These are phyloP conservation scores for Cataglyphis livida DNA, from an alignment of 2,888 invertebrate genomes.

Conservation along the genomic window DNA sequence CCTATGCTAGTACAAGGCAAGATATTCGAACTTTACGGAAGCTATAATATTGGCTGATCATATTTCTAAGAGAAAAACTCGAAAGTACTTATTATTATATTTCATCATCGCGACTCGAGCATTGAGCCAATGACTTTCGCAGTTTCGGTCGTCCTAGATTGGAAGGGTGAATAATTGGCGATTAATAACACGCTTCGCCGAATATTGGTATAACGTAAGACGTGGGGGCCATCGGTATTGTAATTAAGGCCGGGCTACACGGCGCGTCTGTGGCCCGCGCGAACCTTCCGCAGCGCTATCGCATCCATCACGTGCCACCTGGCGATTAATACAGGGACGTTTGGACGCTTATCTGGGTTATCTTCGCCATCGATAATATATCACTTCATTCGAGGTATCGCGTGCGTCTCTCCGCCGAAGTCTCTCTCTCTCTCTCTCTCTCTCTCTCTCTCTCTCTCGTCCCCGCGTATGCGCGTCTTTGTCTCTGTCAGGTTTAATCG, in stretches of 20 bases:
- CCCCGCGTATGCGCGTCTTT: slow-evolving; percentile 23
- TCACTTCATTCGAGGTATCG: slow-evolving; percentile 64
- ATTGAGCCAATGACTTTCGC: slow-evolving; percentile 73
- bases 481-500: slow-evolving; percentile 52
- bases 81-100: not conserved
- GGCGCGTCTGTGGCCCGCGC: slow-evolving; percentile 55
- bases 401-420: slow-evolving; percentile 33
- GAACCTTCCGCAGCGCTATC: slow-evolving; percentile 68
- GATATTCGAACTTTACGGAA: not conserved
- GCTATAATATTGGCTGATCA: not conserved
- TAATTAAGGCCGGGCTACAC: slow-evolving; percentile 76
- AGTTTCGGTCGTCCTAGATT: slow-evolving; percentile 77
- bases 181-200: slow-evolving; percentile 80
- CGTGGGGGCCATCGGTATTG: slow-evolving; percentile 74
- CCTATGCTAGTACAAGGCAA: not conserved
- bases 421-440: not conserved
- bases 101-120: not conserved
- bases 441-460: not conserved
- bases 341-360: slow-evolving; percentile 72
- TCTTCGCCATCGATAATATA: slow-evolving; percentile 74
- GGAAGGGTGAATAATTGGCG: slow-evolving; percentile 80
- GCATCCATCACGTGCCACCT: slow-evolving; percentile 80
- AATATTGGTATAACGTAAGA: slow-evolving; percentile 74
- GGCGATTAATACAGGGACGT: slow-evolving; percentile 78
- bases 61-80: not conserved